These are phyloP conservation scores for Arrhamphus sclerolepis DNA, from an alignment of 2,797 vertebrate species.

Conservation along the genomic window DNA sequence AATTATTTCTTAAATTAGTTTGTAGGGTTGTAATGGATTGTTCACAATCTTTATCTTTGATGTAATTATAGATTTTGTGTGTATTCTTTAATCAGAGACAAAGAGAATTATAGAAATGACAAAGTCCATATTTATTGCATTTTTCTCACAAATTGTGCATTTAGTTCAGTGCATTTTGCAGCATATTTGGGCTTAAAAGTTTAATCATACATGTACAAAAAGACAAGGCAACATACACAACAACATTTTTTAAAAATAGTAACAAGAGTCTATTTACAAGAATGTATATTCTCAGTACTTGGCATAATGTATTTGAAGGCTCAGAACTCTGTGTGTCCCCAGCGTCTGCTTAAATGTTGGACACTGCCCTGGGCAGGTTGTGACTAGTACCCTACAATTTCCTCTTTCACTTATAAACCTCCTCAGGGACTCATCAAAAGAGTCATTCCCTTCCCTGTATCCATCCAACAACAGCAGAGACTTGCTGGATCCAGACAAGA, in stretches of 20 bases:
- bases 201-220: not conserved
- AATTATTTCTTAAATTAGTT: no score
- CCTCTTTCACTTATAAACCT: constrained; percentile 49
- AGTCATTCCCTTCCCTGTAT: constrained; percentile 52
- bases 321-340: constrained; percentile 16
- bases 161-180: constrained; percentile 1
- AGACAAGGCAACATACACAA: not conserved
- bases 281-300: constrained; percentile 18
- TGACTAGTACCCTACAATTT: constrained; percentile 57
- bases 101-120: not conserved
- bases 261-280: constrained; percentile 5
- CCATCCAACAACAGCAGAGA: constrained; percentile 65
- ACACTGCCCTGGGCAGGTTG: constrained; percentile 32
- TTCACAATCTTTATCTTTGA: no score
- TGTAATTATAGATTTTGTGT: no score
- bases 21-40: no score
- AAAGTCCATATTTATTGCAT: constrained; percentile 15
- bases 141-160: not conserved
- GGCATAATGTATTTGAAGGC: constrained; percentile 26
- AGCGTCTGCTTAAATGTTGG: constrained; percentile 25
- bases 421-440: constrained; percentile 55
- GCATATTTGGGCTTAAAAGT: constrained; percentile 24
- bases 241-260: not conserved
- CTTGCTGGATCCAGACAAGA: constrained; percentile 23
- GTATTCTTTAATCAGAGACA: not conserved